Conservation (phyloP, 1,140 invertebrate genomes). For the Drosophila grimshawi region DNA sequence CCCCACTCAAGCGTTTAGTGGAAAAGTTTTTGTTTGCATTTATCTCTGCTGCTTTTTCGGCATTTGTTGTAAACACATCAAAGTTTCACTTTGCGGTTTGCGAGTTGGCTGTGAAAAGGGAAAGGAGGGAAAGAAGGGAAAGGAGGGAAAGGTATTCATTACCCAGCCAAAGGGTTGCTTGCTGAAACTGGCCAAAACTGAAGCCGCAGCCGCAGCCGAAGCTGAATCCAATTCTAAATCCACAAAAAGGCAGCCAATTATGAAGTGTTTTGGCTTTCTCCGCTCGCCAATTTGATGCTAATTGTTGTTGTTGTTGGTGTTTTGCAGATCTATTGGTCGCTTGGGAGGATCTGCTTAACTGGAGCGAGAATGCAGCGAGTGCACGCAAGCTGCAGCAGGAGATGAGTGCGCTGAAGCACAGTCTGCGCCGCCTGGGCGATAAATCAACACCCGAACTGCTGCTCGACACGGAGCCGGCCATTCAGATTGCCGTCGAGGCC, state of each 20-base stretch:
- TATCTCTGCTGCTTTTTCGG: conserved; percentile 14
- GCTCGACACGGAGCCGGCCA: conserved; percentile 82
- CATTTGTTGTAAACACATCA: conserved; percentile 27
- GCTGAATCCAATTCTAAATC: conserved; percentile 31
- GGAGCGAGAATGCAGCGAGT: conserved; percentile 84
- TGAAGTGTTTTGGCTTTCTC: conserved; percentile 55
- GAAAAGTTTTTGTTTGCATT: conserved; percentile 37
- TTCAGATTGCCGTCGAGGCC: conserved; percentile 79
- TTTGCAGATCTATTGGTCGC: conserved; percentile 78
- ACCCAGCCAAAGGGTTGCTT: conserved; percentile 44
- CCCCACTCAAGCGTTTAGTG: conserved; percentile 31
- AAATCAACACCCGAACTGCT: conserved; percentile 66
- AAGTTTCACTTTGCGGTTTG: conserved; percentile 62
- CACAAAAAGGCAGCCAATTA: conserved; percentile 50
- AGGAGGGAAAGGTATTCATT: conserved; percentile 61
- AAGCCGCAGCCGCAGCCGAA: conserved; percentile 7
- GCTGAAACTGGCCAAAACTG: neutral
- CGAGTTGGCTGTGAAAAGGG: conserved; percentile 20
- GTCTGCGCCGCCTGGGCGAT: conserved; percentile 70
- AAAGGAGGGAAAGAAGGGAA: neutral
- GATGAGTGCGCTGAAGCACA: conserved; percentile 76
- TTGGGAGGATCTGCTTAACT: conserved; percentile 81
- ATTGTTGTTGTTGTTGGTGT: conserved; percentile 20
- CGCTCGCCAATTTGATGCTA: conserved; percentile 15
- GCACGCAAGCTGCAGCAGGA: conserved; percentile 81